Percentiles rank a stretch among this genome's conserved stretches.
These are phyloP conservation scores for Dasyornis broadbenti DNA, from an alignment of 2,113 vertebrate genomes.

Conservation along the genomic window DNA sequence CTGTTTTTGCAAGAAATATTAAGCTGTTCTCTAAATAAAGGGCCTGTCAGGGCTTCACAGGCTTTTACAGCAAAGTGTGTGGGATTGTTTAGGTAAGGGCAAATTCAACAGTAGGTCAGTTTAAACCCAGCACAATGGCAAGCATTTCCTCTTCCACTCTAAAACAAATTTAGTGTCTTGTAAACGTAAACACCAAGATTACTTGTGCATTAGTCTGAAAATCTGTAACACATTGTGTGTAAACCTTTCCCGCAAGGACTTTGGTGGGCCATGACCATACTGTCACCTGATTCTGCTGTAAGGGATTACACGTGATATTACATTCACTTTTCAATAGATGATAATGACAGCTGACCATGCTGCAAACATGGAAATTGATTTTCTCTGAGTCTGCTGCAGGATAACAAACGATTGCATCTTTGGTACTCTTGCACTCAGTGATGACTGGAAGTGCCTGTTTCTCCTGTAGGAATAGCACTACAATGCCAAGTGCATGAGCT, in stretches of 20 bases:
- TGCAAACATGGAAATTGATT: background rate
- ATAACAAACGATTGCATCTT: background rate
- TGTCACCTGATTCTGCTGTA: background rate
- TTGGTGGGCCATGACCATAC: background rate
- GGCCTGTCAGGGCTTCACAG: background rate
- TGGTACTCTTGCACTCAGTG: background rate
- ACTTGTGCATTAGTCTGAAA: background rate
- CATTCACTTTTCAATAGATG: background rate
- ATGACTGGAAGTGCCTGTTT: background rate
- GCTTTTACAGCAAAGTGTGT: background rate
- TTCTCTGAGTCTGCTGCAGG: background rate
- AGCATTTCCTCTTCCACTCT: background rate
- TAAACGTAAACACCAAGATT: background rate
- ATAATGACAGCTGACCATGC: background rate
- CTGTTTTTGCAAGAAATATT: background rate
- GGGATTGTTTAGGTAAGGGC: background rate
- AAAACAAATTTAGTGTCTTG: background rate
- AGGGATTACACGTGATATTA: background rate
- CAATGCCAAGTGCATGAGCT: background rate
- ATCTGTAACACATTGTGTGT: accelerated
- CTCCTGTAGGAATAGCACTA: background rate
- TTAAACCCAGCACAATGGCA: background rate
- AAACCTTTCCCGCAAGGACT: background rate
- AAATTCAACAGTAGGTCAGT: background rate
- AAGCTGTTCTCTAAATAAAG: background rate